Conservation (phyloP, 2,888 invertebrate genomes). For the Acholoe squamosa region DNA sequence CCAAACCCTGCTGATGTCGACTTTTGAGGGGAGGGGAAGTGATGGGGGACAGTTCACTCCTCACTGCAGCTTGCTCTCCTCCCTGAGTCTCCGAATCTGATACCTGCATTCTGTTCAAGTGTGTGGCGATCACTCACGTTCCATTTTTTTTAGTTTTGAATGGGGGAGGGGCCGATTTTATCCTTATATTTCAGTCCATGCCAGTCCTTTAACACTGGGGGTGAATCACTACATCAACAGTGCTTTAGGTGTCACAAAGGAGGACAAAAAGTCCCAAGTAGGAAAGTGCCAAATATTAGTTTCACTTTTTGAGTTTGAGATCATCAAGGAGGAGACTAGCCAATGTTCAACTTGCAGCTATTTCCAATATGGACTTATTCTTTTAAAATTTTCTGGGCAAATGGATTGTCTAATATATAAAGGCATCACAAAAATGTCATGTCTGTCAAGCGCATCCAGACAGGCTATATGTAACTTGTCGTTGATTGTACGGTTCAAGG, state of each 20-base stretch:
- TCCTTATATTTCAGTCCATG: neutral
- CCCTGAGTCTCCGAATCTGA: neutral
- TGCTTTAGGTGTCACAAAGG: neutral
- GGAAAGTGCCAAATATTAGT: slow-evolving; percentile 9
- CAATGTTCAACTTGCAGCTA: neutral
- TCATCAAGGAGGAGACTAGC: neutral
- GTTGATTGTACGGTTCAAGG: too few species aligned
- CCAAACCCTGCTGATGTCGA: neutral
- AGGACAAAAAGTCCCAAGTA: neutral
- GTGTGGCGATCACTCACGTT: neutral
- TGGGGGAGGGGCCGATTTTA: neutral
- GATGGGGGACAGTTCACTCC: neutral
- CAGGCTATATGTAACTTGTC: too few species aligned
- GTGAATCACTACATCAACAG: slow-evolving; percentile 1
- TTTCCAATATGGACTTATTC: too few species aligned
- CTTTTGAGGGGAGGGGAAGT: neutral
- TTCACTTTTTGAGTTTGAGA: neutral
- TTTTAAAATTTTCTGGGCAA: too few species aligned
- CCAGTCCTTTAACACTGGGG: neutral
- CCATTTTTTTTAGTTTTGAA: too few species aligned
- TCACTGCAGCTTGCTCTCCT: neutral
- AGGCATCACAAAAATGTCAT: too few species aligned
- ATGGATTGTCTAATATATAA: too few species aligned
- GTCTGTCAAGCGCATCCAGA: too few species aligned
- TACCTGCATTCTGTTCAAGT: neutral